phyloP scores from a whole-genome alignment of 2,797 vertebrate species.

The Odontamblyopus rebecca region DNA sequence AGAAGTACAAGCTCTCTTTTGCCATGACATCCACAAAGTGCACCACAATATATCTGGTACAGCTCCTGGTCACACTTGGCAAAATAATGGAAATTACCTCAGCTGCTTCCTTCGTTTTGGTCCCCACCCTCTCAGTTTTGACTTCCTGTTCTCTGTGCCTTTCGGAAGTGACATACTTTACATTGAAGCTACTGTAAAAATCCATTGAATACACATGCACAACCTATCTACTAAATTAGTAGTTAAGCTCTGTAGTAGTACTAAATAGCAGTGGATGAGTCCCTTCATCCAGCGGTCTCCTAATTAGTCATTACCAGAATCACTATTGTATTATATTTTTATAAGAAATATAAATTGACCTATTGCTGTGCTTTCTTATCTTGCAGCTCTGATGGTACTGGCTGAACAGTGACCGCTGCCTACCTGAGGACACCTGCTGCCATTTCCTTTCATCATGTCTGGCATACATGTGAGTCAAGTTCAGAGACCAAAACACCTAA shows the following conservation, averaged over 20 bases:
- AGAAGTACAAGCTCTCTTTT: no score
- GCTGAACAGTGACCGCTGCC: conserved; percentile 73
- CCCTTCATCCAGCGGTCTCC: neutral
- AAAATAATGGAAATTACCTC: conserved; percentile 70
- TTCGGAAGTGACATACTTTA: conserved; percentile 50
- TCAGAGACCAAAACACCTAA: neutral
- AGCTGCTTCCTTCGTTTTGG: conserved; percentile 59
- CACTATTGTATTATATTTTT: neutral
- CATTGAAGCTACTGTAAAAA: conserved; percentile 17
- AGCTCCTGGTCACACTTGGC: conserved; percentile 30
- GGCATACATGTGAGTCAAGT: conserved; percentile 74
- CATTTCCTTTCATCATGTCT: conserved; percentile 77
- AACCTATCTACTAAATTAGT: neutral
- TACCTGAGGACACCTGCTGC: conserved; percentile 72
- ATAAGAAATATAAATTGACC: neutral
- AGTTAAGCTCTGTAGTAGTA: neutral
- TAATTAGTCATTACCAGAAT: neutral
- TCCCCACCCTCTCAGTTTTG: conserved; percentile 45
- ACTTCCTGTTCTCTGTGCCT: conserved; percentile 71
- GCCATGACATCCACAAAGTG: neutral
- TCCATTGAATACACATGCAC: neutral
- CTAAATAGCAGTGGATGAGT: neutral
- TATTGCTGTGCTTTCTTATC: neutral
- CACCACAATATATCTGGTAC: neutral
- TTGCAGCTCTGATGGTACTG: conserved; percentile 80